A percentile compares a stretch with the other conserved stretches of the same genome.
Evolutionary conservation across 2,888 invertebrate species (phyloP).

Genomic region (Drosophila helvetica): DNA sequence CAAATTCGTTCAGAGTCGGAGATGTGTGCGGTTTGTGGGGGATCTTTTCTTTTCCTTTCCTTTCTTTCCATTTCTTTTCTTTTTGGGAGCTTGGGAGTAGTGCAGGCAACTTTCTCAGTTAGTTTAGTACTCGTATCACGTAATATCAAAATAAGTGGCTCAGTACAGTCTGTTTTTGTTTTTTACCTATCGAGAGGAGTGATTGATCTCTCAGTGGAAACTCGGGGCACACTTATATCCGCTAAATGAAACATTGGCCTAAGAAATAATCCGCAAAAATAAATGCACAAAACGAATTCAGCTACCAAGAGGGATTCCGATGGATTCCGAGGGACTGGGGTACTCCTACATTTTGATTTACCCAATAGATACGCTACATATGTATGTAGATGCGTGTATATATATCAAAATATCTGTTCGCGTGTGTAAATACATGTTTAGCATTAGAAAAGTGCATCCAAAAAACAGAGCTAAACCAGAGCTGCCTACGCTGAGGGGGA

Average conservation of each 20-base stretch:
- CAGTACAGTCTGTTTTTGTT: constrained; percentile 60
- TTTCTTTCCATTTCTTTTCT: background rate
- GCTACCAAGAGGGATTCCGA: constrained; percentile 21
- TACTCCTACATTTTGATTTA: constrained; percentile 28
- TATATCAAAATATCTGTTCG: constrained; percentile 36
- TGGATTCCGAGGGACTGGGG: background rate
- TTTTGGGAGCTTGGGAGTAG: constrained; percentile 29
- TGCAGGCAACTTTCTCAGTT: constrained; percentile 64
- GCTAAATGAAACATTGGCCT: constrained; percentile 38
- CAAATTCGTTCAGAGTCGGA: constrained; percentile 60
- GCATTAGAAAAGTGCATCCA: constrained; percentile 68
- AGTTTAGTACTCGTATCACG: constrained; percentile 74
- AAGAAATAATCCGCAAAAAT: constrained; percentile 35
- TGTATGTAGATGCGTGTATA: constrained; percentile 19
- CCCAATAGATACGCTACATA: constrained; percentile 24
- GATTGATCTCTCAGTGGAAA: constrained; percentile 32
- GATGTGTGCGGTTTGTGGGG: constrained; percentile 28
- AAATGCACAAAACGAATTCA: constrained; percentile 34
- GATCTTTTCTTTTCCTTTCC: constrained; percentile 3
- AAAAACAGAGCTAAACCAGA: constrained; percentile 71
- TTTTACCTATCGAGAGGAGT: constrained; percentile 39
- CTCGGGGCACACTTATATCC: constrained; percentile 10
- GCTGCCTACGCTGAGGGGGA: constrained; percentile 60
- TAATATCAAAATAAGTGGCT: constrained; percentile 76
- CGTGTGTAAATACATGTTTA: constrained; percentile 7